Evolutionary conservation across 2,888 invertebrate species (phyloP), one percentile per base, ranked within the genome.

Genomic region (Mimas tiliae): DNA sequence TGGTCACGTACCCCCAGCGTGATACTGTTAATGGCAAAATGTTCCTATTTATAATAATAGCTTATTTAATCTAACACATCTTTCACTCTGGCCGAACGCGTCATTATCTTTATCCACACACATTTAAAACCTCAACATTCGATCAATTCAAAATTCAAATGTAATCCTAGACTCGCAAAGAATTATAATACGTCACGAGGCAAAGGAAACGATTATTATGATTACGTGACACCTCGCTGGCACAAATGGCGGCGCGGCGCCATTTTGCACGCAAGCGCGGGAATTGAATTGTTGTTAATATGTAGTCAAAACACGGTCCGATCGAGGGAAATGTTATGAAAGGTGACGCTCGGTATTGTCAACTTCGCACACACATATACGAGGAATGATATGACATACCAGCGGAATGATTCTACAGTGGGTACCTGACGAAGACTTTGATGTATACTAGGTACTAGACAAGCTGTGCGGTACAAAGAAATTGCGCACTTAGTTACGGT

Each of bases 191-290:
- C 38, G 58, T 55, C 55, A 55, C 16, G 50, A 50, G 50, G 50
- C 58, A 9, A 42, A 19, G 19, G 16, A 58, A 42, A 42, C 58
- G 58, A 52, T 42, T 58, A 58, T 58, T 58, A 58, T 55, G 55
- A 55, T 58, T 58, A 58, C 58, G 58, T 58, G 58, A 58, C 58
- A 58, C 12, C 58, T 38, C 42, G 19, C 8, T 19, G 9, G 50
- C 38, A 19, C 12, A 58, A 12, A 42, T 19, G 12, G 42, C 58
- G 19, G 16, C 58, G 6, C 12, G 52, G 0, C 58, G 58, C 58
- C 58, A 58, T 58, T 38, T 58, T 58, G 58, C 4, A 42, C 33
- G 14, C 0, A 3, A 52, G 52, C 52, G 52, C 52, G 52, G 52
- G 52, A 52, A 52, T 27, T 1, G 52, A 52, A 14, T 14, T 52